Base-by-base conservation (phyloP, 2,888 invertebrate genomes). In the Osedax frankpressi region DNA sequence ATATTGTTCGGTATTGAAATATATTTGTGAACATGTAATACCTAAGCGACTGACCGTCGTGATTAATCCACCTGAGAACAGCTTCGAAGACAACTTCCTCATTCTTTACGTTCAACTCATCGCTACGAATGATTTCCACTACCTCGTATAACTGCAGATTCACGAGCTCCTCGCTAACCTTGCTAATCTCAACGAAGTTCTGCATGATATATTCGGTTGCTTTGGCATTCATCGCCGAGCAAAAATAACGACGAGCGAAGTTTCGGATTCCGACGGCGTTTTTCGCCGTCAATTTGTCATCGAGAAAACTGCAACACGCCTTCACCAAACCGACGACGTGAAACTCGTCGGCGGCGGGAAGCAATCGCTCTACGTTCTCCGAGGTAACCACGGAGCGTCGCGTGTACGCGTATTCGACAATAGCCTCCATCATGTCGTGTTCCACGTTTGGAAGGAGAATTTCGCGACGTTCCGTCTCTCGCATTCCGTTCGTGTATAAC, bases 341-440 rank as follows among this genome's bases (percentile, higher is more conserved):
- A 73, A 94, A 88, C 82, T 93, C 94, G 86, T 94, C 94, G 1
- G 94, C 92, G 0, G 91, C 90, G 79, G 91, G 89, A 19, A 94
- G 86, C 1, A 83, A 77, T 19, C 80, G 78, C 80, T 90, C 90
- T 0, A 93, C 92, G 81, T 93, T 94, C 30, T 89, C 88, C 59
- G 89, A 88, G 74, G 88, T 89, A 28, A 94, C 88, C 75, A 89
- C 89, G 73, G 92, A 88, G 65, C 77, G 89, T 72, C 92, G 88
- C 63, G 92, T 86, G 84, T 95, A 94, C 0, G 93, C 91, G 84
- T 91, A 94, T 78, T 92, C 89, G 76, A 94, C 88, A 60, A 94
- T 87, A 72, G 89, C 28, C 75, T 89, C 88, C 87, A 94, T 89
- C 81, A 91, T 90, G 77, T 89, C 89, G 2, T 90, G 88, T 73